Evolutionary conservation across 2,888 invertebrate genomes (phyloP), one percentile per base, ranked within the genome.

Genomic region (Ophion ellenae): DNA sequence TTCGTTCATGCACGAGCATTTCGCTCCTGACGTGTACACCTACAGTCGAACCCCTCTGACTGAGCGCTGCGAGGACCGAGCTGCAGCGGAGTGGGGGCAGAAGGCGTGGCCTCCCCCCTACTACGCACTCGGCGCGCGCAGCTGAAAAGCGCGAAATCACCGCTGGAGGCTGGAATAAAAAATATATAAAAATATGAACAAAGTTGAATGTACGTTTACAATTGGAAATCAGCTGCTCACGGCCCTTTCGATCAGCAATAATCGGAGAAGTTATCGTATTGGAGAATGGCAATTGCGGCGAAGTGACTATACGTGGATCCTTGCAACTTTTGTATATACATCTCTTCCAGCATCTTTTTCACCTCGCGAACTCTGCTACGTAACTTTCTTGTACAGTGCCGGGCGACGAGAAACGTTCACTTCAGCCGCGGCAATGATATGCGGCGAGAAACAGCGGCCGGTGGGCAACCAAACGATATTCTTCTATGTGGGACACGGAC

Each of bases 401-500:
- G 36, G 45, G 53, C 63, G 64, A 70, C 40, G 57, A 67, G 66
- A 67, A 71, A 87, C 88, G 73, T 86, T 88, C 86, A 87, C 88
- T 87, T 81, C 67, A 74, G 70, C 71, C 80, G 63, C 63, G 32
- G 57, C 75, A 69, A 75, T 71, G 75, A 82, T 77, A 73, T 66
- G 77, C 63, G 40, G 61, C 63, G 70, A 57, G 69, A 59, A 78
- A 70, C 40, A 61, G 79, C 66, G 59, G 77, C 59, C 53, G 64
- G 70, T 74, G 64, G 57, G 53, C 63, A 71, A 76, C 36, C 64
- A 81, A 79, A 61, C 73, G 73, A 77, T 81, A 84, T 81, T 87
- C 87, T 82, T 79, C 87, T 88, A 90, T 90, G 90, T 91, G 86
- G 90, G 90, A 91, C 91, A 91, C 86, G 92, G 92, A 91, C 92